These are phyloP conservation scores for Notamacropus eugenii DNA, from an alignment of 2,797 vertebrate species.

Conservation along the genomic window DNA sequence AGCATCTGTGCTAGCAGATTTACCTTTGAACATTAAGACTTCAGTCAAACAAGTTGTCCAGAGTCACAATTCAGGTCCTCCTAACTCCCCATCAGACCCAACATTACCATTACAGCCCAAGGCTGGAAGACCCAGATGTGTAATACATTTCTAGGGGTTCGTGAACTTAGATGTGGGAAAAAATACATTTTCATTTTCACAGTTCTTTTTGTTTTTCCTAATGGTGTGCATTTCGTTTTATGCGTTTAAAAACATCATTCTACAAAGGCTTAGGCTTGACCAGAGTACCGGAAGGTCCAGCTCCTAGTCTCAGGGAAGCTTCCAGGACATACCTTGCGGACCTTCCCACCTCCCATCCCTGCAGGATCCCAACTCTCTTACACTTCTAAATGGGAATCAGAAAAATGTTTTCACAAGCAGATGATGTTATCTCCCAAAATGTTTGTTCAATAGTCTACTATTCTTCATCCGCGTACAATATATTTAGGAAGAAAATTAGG, in stretches of 20 bases:
- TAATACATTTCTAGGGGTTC: not conserved
- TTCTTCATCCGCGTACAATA: not conserved
- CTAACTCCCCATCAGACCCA: not conserved
- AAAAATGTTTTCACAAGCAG: conserved; percentile 3
- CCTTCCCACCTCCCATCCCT: not conserved
- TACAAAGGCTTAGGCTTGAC: not conserved
- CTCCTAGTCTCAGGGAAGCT: not conserved
- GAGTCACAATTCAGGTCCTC: not conserved
- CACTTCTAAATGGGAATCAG: not conserved
- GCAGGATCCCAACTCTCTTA: not conserved
- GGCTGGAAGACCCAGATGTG: too few species aligned
- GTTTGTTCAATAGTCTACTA: not conserved
- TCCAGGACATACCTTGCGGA: not conserved
- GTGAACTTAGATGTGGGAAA: not conserved
- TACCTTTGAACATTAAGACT: too few species aligned
- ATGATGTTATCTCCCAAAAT: not conserved
- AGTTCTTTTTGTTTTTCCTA: not conserved
- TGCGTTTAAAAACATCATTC: not conserved
- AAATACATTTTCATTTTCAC: not conserved
- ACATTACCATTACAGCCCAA: not conserved
- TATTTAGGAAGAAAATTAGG: conserved; percentile 9
- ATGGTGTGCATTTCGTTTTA: not conserved
- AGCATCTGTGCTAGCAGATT: too few species aligned
- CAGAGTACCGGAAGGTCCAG: not conserved
- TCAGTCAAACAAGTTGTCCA: too few species aligned